These are phyloP conservation scores for Microtus oregoni DNA, from an alignment of 2,113 vertebrate genomes.

Conservation along the genomic window DNA sequence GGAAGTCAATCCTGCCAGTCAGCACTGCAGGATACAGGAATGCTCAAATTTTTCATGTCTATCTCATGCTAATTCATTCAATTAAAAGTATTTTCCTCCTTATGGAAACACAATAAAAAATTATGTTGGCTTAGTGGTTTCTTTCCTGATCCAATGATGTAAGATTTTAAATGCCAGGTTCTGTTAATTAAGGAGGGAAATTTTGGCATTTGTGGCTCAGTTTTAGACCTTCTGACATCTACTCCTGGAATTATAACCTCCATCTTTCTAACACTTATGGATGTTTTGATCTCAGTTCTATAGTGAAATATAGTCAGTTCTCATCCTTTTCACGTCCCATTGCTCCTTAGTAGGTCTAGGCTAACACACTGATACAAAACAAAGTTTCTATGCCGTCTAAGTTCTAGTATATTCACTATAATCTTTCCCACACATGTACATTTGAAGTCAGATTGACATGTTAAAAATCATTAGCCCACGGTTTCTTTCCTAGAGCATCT, in stretches of 20 bases:
- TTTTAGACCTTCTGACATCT: background rate
- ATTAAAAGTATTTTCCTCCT: background rate
- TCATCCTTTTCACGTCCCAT: background rate
- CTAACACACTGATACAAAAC: background rate
- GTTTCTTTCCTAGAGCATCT: background rate
- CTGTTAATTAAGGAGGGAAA: background rate
- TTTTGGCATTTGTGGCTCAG: background rate
- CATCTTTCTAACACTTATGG: background rate
- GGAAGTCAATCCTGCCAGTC: background rate
- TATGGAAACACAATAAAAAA: background rate
- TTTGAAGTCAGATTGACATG: background rate
- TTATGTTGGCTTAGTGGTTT: background rate
- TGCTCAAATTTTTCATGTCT: background rate
- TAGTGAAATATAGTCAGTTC: background rate
- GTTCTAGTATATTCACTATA: background rate
- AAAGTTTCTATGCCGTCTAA: background rate
- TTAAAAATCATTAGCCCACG: background rate
- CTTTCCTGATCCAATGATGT: background rate
- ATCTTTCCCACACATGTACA: background rate
- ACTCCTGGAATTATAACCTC: background rate
- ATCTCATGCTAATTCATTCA: background rate
- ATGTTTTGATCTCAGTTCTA: conserved; percentile 28
- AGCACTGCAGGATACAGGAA: background rate
- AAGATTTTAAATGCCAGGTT: background rate
- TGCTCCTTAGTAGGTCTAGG: background rate